phyloP scores from a whole-genome alignment of 1,140 invertebrate genomes.

The Ostrea edulis region DNA sequence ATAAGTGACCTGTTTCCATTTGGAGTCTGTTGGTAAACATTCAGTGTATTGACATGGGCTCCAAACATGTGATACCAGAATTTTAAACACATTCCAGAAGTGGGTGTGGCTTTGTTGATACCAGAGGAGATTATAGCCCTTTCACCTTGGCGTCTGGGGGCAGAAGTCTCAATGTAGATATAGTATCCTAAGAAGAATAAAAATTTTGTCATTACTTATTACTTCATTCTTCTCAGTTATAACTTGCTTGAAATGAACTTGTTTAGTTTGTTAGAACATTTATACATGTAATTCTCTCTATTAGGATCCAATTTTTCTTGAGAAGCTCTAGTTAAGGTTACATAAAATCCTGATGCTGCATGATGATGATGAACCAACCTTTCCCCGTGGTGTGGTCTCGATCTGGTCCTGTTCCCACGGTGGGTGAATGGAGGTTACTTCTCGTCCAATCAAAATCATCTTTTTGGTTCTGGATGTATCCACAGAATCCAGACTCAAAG shows the following conservation, averaged over 20 bases:
- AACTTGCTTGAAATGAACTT: no score
- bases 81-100: conserved; percentile 65
- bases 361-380: conserved; percentile 43
- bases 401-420: conserved; percentile 70
- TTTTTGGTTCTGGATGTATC: conserved; percentile 72
- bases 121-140: conserved; percentile 70
- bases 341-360: no score
- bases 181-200: conserved; percentile 68
- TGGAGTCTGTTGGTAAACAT: conserved; percentile 63
- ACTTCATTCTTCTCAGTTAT: no score
- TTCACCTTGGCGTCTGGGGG: conserved; percentile 70
- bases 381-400: conserved; percentile 71
- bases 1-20: conserved; percentile 62
- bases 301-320: no score
- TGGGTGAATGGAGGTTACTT: conserved; percentile 82
- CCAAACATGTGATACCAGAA: conserved; percentile 92
- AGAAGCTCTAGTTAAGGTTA: no score
- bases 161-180: conserved; percentile 76
- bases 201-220: neutral
- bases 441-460: conserved; percentile 89
- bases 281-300: no score
- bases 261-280: no score
- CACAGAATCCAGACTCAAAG: conserved; percentile 73
- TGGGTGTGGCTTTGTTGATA: conserved; percentile 54
- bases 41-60: conserved; percentile 71